Evolutionary conservation across 2,113 vertebrate species (phyloP).

Genomic region (Serilophus lunatus): DNA sequence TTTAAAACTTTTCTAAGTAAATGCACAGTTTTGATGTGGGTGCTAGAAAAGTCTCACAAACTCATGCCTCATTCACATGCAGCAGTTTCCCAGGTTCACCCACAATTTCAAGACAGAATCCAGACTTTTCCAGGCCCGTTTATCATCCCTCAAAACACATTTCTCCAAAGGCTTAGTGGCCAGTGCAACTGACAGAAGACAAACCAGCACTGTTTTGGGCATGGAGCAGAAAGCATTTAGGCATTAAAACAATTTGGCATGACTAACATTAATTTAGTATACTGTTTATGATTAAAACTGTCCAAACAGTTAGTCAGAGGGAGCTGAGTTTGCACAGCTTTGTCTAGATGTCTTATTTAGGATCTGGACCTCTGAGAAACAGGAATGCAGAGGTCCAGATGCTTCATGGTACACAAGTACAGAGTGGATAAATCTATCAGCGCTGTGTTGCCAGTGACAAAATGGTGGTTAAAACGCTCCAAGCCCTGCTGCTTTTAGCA

Average conservation of each 20-base stretch:
- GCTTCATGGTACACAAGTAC: neutral
- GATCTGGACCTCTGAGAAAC: neutral
- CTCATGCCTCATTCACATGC: accelerated
- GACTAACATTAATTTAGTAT: neutral
- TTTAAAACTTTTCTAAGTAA: neutral
- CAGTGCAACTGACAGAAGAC: neutral
- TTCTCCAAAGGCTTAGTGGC: neutral
- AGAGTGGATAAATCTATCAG: accelerated
- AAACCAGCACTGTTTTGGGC: neutral
- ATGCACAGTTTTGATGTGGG: neutral
- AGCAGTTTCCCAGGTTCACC: neutral
- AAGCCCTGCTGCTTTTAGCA: neutral
- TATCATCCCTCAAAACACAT: neutral
- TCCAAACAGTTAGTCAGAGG: conserved; percentile 1
- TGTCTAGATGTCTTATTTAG: neutral
- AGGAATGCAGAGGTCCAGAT: neutral
- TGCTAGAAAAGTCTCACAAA: neutral
- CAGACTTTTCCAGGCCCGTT: neutral
- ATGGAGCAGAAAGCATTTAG: neutral
- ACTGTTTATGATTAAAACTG: conserved; percentile 37
- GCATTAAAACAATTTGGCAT: neutral
- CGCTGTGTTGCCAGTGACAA: neutral
- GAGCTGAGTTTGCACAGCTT: conserved; percentile 4
- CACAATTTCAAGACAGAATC: neutral
- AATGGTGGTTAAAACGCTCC: neutral